Base-by-base conservation (phyloP, 1,140 invertebrate species). In the Cydia strobilella region DNA sequence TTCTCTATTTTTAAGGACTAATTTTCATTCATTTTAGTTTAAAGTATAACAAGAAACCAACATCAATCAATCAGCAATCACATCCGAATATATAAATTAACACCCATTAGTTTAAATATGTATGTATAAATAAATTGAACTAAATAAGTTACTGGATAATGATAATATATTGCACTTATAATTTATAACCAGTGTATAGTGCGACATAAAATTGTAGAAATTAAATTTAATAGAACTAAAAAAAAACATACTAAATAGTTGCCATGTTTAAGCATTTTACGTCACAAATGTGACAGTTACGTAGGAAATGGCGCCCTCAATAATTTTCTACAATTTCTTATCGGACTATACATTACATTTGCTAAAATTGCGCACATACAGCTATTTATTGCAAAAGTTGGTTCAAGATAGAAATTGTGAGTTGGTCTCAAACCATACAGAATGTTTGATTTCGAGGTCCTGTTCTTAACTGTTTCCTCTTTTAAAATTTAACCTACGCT, bases 61-160 rank as follows among this genome's bases (percentile, higher is more conserved):
- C 27, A 23, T 18, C 65, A 69, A 54, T 63, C 62, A 69, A 54
- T 63, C 62, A 25, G 1, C 18, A 63, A 12, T 51, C 48, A 69
- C 63, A 35, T 35, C 13, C 27, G 2, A 18, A 39, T 9, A 69
- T 27, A 69, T 69, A 69, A 69, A 69, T 69, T 69, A 66, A 69
- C 65, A 39, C n/a, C 65, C 10, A 69, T 39, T 69, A 39, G 0
- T 65, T 31, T 65, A 65, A 65, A 65, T 65, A 65, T 65, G 0
- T 20, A 31, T 65, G 0, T 20, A 31, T 65, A 13, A n/a, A 27
- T 65, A 65, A 65, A 69, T 69, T 69, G 31, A 35, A 35, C 65
- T 69, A 69, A 31, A 69, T 69, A 69, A 69, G 27, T 69, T 69
- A 69, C 65, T 69, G 65, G 27, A 69, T 69, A 39, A 69, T 69